A percentile compares a stretch with the other conserved stretches of the same genome.
These are phyloP conservation scores for Graptemys geographica DNA, from an alignment of 2,797 vertebrate genomes.

Conservation along the genomic window DNA sequence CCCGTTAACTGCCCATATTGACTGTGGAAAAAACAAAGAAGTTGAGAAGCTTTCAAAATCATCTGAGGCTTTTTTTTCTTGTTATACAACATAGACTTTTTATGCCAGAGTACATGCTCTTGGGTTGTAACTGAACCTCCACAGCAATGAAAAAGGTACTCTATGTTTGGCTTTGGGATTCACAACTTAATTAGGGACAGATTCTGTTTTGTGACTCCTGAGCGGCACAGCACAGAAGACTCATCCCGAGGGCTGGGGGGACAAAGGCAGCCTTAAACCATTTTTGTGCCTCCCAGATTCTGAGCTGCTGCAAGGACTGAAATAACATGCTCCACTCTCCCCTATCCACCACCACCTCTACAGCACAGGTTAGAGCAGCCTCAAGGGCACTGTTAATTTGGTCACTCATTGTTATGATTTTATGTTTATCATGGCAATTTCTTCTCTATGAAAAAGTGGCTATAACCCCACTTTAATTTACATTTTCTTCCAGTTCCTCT, in stretches of 20 bases:
- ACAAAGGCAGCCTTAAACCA: neutral
- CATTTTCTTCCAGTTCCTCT: neutral
- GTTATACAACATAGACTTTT: neutral
- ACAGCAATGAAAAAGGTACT: neutral
- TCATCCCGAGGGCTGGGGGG: neutral
- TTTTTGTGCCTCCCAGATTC: neutral
- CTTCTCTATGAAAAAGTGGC: neutral
- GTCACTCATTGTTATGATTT: neutral
- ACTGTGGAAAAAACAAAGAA: neutral
- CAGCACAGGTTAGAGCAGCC: neutral
- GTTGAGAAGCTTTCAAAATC: neutral
- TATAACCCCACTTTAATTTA: neutral
- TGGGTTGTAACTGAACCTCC: neutral
- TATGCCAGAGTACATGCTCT: neutral
- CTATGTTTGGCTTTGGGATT: neutral
- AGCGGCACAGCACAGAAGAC: neutral
- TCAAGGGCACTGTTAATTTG: no score
- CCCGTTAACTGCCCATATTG: no score
- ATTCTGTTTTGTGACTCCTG: neutral
- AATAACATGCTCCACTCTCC: neutral
- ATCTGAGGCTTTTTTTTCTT: neutral
- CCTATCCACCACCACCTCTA: neutral
- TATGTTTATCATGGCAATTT: neutral
- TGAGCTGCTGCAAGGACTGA: neutral
- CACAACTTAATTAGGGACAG: neutral